Evolutionary conservation across 1,140 invertebrate species (phyloP).

Genomic region (Argopecten irradians): DNA sequence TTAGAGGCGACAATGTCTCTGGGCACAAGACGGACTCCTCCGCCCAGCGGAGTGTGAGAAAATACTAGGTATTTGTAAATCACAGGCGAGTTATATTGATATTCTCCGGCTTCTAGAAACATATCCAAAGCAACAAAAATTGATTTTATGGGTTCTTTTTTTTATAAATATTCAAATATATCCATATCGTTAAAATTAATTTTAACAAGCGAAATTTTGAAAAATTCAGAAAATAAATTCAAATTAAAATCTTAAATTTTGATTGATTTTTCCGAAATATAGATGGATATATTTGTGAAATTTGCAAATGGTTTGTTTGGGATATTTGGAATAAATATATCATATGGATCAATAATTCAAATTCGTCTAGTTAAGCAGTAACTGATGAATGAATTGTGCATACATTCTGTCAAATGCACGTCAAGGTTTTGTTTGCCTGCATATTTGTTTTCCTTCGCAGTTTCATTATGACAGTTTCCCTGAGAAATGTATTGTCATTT

Average conservation of each 20-base stretch:
- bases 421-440: not conserved
- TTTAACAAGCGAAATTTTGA: no score
- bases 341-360: not conserved
- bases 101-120: no score
- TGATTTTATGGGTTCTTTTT: no score
- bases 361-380: not conserved
- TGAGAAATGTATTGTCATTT: not conserved
- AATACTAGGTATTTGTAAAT: not conserved
- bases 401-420: not conserved
- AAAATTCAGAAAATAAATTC: no score
- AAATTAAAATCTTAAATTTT: no score
- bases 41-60: not conserved
- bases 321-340: not conserved
- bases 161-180: no score
- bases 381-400: not conserved
- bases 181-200: no score
- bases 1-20: not conserved
- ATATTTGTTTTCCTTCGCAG: not conserved
- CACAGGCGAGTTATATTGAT: not conserved
- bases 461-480: not conserved
- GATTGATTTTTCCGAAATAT: no score
- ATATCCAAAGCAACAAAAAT: no score
- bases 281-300: not conserved
- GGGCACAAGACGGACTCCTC: not conserved
- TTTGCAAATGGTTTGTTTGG: not conserved